A percentile compares a stretch with the other conserved stretches of the same genome.
Evolutionary conservation across 2,888 invertebrate genomes (phyloP).

Genomic region (Gymnoscelis rufifasciata): DNA sequence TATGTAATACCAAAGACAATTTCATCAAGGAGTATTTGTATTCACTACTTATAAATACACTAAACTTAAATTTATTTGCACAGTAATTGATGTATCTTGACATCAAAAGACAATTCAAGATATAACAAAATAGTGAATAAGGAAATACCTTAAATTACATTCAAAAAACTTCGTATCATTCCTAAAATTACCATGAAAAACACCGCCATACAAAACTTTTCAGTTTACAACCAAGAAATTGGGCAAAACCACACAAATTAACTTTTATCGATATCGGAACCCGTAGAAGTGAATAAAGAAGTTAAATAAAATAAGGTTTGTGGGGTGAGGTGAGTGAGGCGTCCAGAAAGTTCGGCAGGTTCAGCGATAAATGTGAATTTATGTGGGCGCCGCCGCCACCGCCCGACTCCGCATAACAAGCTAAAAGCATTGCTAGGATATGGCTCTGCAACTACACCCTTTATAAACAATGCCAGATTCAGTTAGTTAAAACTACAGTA

Average conservation of each 20-base stretch:
- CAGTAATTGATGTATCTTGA: too few relatives aligned
- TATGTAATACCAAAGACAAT: too few relatives aligned
- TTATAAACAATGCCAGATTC: not conserved
- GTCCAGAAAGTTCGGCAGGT: slow-evolving; percentile 73
- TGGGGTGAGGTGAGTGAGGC: slow-evolving; percentile 57
- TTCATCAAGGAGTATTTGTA: too few relatives aligned
- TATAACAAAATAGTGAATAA: too few relatives aligned
- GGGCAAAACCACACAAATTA: slow-evolving; percentile 39
- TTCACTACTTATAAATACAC: too few relatives aligned
- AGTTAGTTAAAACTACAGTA: slow-evolving; percentile 1
- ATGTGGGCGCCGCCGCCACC: slow-evolving; percentile 52
- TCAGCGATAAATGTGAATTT: slow-evolving; percentile 69
- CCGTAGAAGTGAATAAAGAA: slow-evolving; percentile 55
- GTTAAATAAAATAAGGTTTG: slow-evolving; percentile 69
- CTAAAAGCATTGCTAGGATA: slow-evolving; percentile 49
- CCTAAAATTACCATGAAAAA: slow-evolving; percentile 24
- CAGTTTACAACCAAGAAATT: slow-evolving; percentile 7
- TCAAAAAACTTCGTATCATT: too few relatives aligned
- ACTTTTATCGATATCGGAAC: slow-evolving; percentile 53
- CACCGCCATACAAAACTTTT: slow-evolving; percentile 1
- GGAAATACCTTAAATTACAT: too few relatives aligned
- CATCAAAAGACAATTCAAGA: too few relatives aligned
- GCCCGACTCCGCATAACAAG: slow-evolving; percentile 43
- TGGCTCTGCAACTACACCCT: slow-evolving; percentile 14
- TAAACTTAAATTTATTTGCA: too few relatives aligned